These are phyloP conservation scores for Edolisoma coerulescens DNA, from an alignment of 2,113 vertebrate genomes.

Conservation along the genomic window DNA sequence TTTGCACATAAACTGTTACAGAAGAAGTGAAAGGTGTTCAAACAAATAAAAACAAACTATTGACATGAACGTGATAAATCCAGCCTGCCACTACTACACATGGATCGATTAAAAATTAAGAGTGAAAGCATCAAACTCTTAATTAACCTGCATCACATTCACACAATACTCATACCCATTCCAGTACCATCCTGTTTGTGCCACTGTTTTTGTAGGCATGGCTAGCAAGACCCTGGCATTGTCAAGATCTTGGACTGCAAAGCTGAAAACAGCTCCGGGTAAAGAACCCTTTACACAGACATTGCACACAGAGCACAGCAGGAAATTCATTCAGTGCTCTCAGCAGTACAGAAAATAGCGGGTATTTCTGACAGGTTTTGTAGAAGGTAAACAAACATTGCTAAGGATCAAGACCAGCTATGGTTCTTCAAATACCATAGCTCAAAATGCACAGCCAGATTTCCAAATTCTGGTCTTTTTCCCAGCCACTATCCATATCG, in stretches of 20 bases:
- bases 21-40: neutral
- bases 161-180: neutral
- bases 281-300: neutral
- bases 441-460: neutral
- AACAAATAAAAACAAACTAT: neutral
- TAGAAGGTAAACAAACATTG: neutral
- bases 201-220: accelerated
- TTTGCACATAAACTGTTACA: neutral
- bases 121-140: neutral
- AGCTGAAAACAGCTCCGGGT: neutral
- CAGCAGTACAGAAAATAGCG: neutral
- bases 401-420: neutral
- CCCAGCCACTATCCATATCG: neutral
- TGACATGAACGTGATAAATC: neutral
- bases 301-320: neutral
- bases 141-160: neutral
- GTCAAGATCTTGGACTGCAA: neutral
- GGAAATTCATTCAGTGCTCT: neutral
- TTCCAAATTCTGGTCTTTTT: neutral
- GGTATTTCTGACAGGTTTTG: neutral
- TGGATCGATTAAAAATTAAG: neutral
- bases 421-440: neutral
- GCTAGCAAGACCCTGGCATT: neutral
- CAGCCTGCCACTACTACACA: neutral
- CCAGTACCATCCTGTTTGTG: neutral